Evolutionary conservation across 2,797 vertebrate species (phyloP).

Genomic region (Bradypodion pumilum): DNA sequence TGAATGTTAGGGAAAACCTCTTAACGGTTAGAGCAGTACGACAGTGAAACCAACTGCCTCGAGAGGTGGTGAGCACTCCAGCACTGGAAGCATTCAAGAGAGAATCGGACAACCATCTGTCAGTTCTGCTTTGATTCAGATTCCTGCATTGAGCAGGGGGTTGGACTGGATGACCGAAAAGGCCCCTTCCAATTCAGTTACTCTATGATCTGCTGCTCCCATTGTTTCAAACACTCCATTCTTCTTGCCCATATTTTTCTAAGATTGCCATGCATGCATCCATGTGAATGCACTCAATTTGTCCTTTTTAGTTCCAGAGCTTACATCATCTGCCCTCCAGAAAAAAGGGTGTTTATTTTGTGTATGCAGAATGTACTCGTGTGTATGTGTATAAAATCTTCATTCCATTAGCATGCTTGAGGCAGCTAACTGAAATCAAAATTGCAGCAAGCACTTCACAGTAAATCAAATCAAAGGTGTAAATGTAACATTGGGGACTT

Average conservation of each 20-base stretch:
- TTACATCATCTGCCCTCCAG: neutral
- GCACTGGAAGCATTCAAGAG: too few relatives aligned
- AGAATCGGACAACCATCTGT: too few relatives aligned
- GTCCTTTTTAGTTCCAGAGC: neutral
- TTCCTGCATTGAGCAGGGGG: too few relatives aligned
- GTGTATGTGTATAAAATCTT: neutral
- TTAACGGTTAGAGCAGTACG: too few relatives aligned
- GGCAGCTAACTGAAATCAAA: neutral
- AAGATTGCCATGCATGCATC: neutral
- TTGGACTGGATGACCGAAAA: too few relatives aligned
- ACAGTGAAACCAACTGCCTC: too few relatives aligned
- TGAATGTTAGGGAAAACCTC: too few relatives aligned
- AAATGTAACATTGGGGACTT: neutral
- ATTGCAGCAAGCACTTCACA: neutral
- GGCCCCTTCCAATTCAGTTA: too few relatives aligned
- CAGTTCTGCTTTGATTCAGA: too few relatives aligned
- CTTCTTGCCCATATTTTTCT: neutral
- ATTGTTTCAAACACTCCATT: neutral
- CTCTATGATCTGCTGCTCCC: neutral
- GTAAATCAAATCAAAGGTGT: neutral
- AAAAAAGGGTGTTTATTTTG: neutral
- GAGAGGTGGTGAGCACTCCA: too few relatives aligned
- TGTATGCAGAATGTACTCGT: neutral
- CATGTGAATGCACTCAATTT: neutral
- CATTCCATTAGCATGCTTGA: constrained; percentile 10